These are phyloP conservation scores for Pedionomus torquatus DNA, from an alignment of 2,113 vertebrate genomes.

Conservation along the genomic window DNA sequence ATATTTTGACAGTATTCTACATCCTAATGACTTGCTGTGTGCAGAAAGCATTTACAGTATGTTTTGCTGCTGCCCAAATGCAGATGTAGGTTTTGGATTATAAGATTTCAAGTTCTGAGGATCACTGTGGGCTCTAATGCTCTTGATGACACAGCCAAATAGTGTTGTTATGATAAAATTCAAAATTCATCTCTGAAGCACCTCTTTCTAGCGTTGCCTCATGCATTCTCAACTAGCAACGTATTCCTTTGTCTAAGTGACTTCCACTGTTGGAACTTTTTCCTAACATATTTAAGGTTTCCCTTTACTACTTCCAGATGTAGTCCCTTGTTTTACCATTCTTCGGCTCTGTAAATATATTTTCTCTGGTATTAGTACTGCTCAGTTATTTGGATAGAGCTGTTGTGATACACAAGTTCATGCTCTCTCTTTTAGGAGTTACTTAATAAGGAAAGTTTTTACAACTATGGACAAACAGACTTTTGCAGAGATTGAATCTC, in stretches of 20 bases:
- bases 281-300: constrained; percentile 61
- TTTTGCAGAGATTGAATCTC: neutral
- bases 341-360: constrained; percentile 18
- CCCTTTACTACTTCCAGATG: constrained; percentile 66
- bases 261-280: constrained; percentile 60
- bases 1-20: neutral
- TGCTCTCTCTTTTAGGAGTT: neutral
- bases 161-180: constrained; percentile 62
- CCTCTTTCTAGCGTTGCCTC: constrained; percentile 59
- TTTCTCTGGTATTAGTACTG: constrained; percentile 21
- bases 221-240: constrained; percentile 63
- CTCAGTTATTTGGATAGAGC: neutral
- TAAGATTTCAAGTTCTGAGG: constrained; percentile 25
- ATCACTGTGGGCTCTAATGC: neutral
- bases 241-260: constrained; percentile 68
- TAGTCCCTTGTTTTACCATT: constrained; percentile 53
- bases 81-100: constrained; percentile 32
- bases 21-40: neutral
- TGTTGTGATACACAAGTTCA: constrained; percentile 7
- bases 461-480: neutral
- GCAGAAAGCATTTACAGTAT: neutral
- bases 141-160: constrained; percentile 53
- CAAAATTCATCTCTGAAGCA: constrained; percentile 58
- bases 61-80: neutral
- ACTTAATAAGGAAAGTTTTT: neutral